phyloP scores from a whole-genome alignment of 2,888 invertebrate genomes.

The Drosophila anceps region DNA sequence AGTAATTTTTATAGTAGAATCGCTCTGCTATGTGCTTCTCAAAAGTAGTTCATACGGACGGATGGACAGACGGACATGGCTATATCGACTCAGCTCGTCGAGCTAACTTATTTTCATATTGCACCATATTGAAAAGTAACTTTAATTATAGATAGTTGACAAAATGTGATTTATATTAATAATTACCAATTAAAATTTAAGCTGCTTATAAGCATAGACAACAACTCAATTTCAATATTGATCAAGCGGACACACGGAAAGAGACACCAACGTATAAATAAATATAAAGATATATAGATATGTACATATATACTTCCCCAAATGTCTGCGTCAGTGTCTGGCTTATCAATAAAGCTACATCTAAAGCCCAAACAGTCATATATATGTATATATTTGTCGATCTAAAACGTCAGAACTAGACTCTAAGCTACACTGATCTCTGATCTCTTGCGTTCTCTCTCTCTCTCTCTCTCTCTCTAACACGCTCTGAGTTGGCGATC shows the following conservation, averaged over 20 bases:
- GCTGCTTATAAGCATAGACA: neutral
- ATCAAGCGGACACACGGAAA: constrained; percentile 12
- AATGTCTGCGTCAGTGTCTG: constrained; percentile 34
- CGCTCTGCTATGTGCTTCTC: neutral
- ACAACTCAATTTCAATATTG: constrained; percentile 4
- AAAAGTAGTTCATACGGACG: no score
- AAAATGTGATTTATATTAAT: constrained; percentile 5
- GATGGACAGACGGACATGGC: no score
- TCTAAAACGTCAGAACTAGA: constrained; percentile 31
- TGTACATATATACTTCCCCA: constrained; percentile 31
- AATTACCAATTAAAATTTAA: constrained; percentile 5
- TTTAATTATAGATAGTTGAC: neutral
- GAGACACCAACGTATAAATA: constrained; percentile 5
- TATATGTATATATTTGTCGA: constrained; percentile 1
- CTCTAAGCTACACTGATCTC: constrained; percentile 33
- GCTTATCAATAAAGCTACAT: constrained; percentile 59
- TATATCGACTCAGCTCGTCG: no score
- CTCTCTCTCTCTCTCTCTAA: constrained; percentile 1
- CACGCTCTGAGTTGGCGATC: constrained; percentile 34
- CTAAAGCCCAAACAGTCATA: constrained; percentile 46
- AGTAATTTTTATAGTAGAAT: neutral
- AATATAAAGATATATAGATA: constrained; percentile 7
- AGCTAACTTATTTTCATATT: neutral
- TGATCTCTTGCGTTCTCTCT: constrained; percentile 2
- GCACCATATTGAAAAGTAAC: neutral